Base-by-base conservation (phyloP, 2,888 invertebrate species). In the Drosophila subquinaria region DNA sequence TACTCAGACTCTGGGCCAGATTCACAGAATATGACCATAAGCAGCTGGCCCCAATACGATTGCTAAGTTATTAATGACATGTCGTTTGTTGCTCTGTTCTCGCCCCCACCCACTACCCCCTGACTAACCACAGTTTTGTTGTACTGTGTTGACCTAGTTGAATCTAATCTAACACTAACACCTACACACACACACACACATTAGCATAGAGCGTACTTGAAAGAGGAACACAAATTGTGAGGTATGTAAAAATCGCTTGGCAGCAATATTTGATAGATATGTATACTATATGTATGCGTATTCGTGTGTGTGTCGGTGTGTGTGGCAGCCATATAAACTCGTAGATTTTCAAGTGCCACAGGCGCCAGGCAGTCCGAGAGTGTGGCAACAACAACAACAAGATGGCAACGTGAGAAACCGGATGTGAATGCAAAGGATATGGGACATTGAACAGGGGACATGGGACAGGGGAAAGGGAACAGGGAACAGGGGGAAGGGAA, bases 221-320 rank as follows among this genome's bases (percentile, higher is more conserved):
- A 64, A 70, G 66, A 67, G 53, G 60, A 63, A 68, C 59, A 63
- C 51, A 72, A 76, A 71, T 69, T 75, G 78, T 75, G 82, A 70
- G 76, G 76, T 84, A 84, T 83, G 83, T 70, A 77, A 80, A 89
- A 87, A 80, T 84, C 67, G 48, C 57, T 75, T 75, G 82, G 56
- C 85, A 87, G 76, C 76, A 88, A 89, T 83, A 83, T 83, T 83
- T 88, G 80, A 77, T 86, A 73, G 62, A 88, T 68, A 73, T 73
- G 30, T 30, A 63, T 27, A n/a, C 43, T 13, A 60, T 45, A n/a
- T 51, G 43, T 38, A 27, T 13, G 50, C 23, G 40, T 17, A 60
- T 55, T 8, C 30, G 42, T 27, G 53, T 42, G 64, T 51, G 45
- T 15, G 38, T 23, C 23, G 23, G 4, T 53, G 40, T 63, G 56